These are phyloP conservation scores for Diabrotica undecimpunctata DNA, from an alignment of 1,140 invertebrate genomes.

Conservation along the genomic window DNA sequence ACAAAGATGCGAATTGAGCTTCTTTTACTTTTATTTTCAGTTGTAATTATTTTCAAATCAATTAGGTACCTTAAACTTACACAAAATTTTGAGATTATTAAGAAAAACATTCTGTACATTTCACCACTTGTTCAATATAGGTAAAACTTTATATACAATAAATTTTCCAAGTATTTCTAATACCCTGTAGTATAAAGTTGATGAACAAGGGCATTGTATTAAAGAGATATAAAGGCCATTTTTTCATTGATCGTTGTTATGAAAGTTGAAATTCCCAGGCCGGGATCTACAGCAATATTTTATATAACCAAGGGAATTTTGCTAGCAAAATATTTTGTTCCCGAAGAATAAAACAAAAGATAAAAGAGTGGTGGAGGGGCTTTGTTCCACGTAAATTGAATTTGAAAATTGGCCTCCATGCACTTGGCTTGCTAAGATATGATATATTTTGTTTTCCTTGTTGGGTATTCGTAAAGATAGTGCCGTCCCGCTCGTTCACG, in stretches of 20 bases:
- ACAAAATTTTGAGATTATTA: too few relatives aligned
- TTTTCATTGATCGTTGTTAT: conserved; percentile 26
- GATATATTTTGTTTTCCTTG: conserved; percentile 37
- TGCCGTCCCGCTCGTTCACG: conserved; percentile 13
- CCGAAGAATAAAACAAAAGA: conserved; percentile 35
- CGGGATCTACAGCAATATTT: conserved; percentile 38
- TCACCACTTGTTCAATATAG: too few relatives aligned
- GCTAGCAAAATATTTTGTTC: conserved; percentile 39
- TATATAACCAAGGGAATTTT: conserved; percentile 42
- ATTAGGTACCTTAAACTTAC: too few relatives aligned
- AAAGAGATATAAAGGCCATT: conserved; percentile 5
- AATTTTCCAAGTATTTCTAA: not conserved
- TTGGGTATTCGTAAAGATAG: conserved; percentile 15
- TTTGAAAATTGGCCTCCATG: conserved; percentile 44
- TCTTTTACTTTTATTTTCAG: too few relatives aligned
- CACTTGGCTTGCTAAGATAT: conserved; percentile 38
- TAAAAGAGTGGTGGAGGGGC: conserved; percentile 29
- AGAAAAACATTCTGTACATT: too few relatives aligned
- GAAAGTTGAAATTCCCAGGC: conserved; percentile 37
- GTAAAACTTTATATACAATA: not conserved
- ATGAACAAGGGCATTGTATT: conserved; percentile 1
- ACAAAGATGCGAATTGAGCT: too few relatives aligned
- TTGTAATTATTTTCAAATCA: too few relatives aligned
- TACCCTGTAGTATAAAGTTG: conserved; percentile 1
- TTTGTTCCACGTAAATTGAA: conserved; percentile 48